phyloP scores from a whole-genome alignment of 2,888 invertebrate genomes.

The Muscina levida region DNA sequence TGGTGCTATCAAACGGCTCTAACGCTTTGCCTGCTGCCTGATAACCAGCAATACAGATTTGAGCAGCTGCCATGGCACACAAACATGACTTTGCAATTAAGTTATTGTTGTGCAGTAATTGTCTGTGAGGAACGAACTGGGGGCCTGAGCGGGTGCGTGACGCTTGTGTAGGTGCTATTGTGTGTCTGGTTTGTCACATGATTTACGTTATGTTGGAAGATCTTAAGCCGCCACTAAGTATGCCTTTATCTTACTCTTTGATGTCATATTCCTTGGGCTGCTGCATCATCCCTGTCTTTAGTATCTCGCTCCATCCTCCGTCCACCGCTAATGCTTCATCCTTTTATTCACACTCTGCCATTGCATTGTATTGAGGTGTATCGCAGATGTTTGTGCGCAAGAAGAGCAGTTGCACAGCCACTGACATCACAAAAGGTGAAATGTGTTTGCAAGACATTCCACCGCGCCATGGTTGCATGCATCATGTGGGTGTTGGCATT shows the following conservation, averaged over 20 bases:
- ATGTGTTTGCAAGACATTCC: conserved; percentile 50
- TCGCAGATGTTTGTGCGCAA: not conserved
- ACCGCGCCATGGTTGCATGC: not conserved
- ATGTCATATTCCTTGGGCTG: conserved; percentile 18
- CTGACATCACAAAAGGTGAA: conserved; percentile 21
- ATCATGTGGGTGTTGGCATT: conserved; percentile 28
- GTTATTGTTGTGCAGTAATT: conserved; percentile 69
- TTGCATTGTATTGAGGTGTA: conserved; percentile 22
- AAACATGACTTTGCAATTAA: conserved; percentile 77
- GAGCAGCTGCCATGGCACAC: conserved; percentile 18
- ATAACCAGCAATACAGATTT: not conserved
- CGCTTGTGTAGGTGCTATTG: conserved; percentile 5
- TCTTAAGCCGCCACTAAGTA: conserved; percentile 39
- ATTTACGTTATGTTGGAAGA: conserved; percentile 21
- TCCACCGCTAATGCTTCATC: conserved; percentile 48
- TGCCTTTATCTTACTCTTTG: conserved; percentile 35
- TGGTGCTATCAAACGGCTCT: not conserved
- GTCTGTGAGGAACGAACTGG: not conserved
- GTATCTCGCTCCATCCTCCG: not conserved
- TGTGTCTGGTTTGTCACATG: conserved; percentile 24
- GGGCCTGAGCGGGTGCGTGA: not conserved
- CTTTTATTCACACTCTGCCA: conserved; percentile 52
- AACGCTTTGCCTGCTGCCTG: too few relatives aligned
- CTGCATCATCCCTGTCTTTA: not conserved
- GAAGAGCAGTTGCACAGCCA: not conserved